Percentiles rank a stretch among this genome's conserved stretches.
These are phyloP conservation scores for Chymomyza caudatula DNA, from an alignment of 2,888 invertebrate genomes.

Conservation along the genomic window DNA sequence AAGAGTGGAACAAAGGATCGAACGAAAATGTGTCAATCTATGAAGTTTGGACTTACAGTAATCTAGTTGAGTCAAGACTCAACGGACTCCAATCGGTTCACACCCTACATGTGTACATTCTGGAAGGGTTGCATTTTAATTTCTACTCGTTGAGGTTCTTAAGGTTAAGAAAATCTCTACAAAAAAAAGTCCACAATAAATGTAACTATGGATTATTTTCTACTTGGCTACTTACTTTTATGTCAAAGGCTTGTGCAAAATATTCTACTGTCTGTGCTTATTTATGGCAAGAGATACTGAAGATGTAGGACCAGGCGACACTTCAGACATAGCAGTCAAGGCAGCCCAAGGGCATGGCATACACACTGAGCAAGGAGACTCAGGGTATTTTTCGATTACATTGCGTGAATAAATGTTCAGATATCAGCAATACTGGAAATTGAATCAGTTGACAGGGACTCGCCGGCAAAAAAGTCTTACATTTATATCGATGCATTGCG, in stretches of 20 bases:
- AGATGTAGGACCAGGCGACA: conserved; percentile 75
- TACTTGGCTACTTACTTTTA: conserved; percentile 54
- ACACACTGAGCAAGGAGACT: background rate
- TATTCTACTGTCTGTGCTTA: conserved; percentile 72
- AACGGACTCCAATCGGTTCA: no score
- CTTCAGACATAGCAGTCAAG: conserved; percentile 21
- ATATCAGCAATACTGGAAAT: conserved; percentile 33
- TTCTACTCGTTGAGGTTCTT: background rate
- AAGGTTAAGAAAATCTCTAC: background rate
- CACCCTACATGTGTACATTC: no score
- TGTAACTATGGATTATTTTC: conserved; percentile 24
- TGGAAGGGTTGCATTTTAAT: no score
- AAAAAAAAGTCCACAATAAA: background rate
- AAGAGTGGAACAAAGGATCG: background rate
- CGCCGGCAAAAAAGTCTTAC: conserved; percentile 33
- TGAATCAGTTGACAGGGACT: conserved; percentile 50
- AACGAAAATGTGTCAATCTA: background rate
- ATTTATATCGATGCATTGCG: conserved; percentile 57
- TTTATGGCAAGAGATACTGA: conserved; percentile 74
- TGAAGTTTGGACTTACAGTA: no score
- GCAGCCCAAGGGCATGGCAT: background rate
- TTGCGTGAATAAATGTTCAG: conserved; percentile 9
- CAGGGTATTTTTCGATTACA: conserved; percentile 12
- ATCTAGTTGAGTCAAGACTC: no score
- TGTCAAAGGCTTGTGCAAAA: conserved; percentile 57